phyloP scores from a whole-genome alignment of 1,140 invertebrate species.

The Drosophila micromelanica region DNA sequence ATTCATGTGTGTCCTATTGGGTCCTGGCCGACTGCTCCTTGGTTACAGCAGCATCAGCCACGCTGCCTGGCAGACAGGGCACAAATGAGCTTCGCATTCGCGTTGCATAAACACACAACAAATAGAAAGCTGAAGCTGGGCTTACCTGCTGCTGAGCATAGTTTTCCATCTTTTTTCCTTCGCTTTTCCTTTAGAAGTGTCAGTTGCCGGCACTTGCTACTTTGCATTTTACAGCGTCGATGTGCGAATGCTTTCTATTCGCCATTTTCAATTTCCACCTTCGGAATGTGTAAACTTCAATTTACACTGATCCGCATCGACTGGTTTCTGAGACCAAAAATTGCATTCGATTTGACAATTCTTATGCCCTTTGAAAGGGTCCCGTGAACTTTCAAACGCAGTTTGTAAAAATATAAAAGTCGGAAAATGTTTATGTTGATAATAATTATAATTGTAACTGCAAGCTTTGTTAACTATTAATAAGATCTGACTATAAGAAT shows the following conservation, averaged over 20 bases:
- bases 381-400: neutral
- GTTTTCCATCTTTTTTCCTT: slow-evolving; percentile 1
- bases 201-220: slow-evolving; percentile 59
- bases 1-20: slow-evolving; percentile 19
- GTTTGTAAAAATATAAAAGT: neutral
- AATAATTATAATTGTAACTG: no score
- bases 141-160: slow-evolving; percentile 33
- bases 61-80: slow-evolving; percentile 5
- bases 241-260: slow-evolving; percentile 71
- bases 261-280: slow-evolving; percentile 79
- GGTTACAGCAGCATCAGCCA: slow-evolving; percentile 3
- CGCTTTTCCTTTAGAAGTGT: slow-evolving; percentile 10
- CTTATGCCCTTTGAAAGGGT: neutral
- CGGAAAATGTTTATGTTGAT: no score
- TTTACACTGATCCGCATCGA: slow-evolving; percentile 50
- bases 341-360: slow-evolving; percentile 10
- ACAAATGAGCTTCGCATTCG: slow-evolving; percentile 58
- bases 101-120: slow-evolving; percentile 65
- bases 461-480: neutral
- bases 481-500: no score
- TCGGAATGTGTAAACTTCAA: slow-evolving; percentile 73
- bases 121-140: slow-evolving; percentile 10
- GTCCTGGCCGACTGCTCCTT: slow-evolving; percentile 24
- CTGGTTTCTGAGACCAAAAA: neutral
- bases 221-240: slow-evolving; percentile 66